Conservation (phyloP, 2,113 vertebrate genomes). For the Leucopsar rothschildi region DNA sequence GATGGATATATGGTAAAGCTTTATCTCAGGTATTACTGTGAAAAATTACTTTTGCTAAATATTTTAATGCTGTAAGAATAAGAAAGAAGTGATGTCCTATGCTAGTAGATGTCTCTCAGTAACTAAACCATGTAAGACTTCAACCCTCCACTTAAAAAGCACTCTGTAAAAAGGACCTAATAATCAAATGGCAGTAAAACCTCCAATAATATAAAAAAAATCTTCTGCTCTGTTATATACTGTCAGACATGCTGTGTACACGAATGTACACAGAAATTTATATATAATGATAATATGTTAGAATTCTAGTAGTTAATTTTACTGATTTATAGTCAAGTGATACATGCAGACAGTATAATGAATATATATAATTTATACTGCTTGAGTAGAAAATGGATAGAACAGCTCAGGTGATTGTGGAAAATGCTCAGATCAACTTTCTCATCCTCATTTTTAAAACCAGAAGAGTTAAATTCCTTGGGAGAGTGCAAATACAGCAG, state of each 20-base stretch:
- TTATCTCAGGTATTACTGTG: neutral
- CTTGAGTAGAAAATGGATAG: neutral
- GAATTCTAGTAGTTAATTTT: neutral
- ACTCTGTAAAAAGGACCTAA: neutral
- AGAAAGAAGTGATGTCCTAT: neutral
- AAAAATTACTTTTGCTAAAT: neutral
- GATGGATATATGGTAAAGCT: neutral
- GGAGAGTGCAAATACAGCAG: neutral
- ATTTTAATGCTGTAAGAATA: neutral
- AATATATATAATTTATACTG: neutral
- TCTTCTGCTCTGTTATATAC: neutral
- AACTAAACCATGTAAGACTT: neutral
- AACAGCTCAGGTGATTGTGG: neutral
- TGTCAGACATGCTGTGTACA: accelerated
- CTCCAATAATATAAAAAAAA: neutral
- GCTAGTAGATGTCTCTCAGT: neutral
- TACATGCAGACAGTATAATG: neutral
- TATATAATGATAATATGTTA: neutral
- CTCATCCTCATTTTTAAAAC: neutral
- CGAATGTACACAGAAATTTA: neutral
- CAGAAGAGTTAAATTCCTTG: neutral
- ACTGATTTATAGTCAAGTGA: neutral
- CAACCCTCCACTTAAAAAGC: neutral
- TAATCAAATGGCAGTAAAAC: neutral
- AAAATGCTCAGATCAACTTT: neutral